These are phyloP conservation scores for Parapristionchus giblindavisi DNA, from an alignment of 2,888 invertebrate genomes.

Conservation along the genomic window DNA sequence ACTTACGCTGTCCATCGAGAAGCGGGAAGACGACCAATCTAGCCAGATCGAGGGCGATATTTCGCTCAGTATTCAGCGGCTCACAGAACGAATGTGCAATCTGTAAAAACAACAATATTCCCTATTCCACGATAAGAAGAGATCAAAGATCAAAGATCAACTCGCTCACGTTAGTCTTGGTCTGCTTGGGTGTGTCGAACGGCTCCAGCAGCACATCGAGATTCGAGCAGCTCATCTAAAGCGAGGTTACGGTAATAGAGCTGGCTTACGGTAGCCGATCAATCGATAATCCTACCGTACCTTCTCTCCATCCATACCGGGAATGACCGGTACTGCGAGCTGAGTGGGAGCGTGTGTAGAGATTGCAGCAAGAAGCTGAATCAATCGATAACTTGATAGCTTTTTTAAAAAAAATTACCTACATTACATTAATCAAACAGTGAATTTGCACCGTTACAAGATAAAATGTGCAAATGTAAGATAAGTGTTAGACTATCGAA, in stretches of 20 bases:
- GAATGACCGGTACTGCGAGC: constrained; percentile 46
- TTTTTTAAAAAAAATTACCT: no score
- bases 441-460: not conserved
- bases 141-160: no score
- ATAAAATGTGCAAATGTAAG: no score
- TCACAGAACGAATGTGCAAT: constrained; percentile 66
- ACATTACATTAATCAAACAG: not conserved
- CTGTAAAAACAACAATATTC: not conserved
- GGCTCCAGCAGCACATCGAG: constrained; percentile 62
- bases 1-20: constrained; percentile 37
- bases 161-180: constrained; percentile 56
- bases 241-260: no score
- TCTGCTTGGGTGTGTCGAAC: constrained; percentile 63
- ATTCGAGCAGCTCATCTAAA: constrained; percentile 51
- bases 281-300: not conserved
- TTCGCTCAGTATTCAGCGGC: constrained; percentile 61
- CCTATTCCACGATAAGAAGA: not conserved
- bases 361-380: constrained; percentile 49
- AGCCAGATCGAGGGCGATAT: constrained; percentile 63
- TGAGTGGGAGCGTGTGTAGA: constrained; percentile 47
- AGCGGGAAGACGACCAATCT: constrained; percentile 59
- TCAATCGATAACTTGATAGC: no score
- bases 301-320: constrained; percentile 56
- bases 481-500: no score
- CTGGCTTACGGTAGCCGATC: not conserved